Evolutionary conservation across 2,888 invertebrate genomes (phyloP), one percentile per base, ranked within the genome.

Genomic region (Stenotaenia linearis): DNA sequence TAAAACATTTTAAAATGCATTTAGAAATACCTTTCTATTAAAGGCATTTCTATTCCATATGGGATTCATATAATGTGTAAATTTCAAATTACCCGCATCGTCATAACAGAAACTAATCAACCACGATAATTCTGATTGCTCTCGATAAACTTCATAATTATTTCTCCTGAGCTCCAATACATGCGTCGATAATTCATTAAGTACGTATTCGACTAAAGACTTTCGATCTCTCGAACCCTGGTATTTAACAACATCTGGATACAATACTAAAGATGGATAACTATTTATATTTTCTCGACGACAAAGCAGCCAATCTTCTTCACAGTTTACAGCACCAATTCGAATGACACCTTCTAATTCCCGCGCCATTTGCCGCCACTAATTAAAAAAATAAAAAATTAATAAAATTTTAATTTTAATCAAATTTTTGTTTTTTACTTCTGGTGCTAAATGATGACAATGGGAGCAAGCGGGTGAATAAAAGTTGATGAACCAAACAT

Each of bases 401-500:
- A 75, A 32, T 23, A 10, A 78, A 32, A 69, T 40, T 25, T 25
- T 21, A 21, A 3, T 77, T 35, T 30, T 37, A n/a, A n/a, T n/a
- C n/a, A n/a, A n/a, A n/a, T n/a, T n/a, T 74, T 40, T 6, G 15
- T 28, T 18, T 84, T 86, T 84, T 83, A 88, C 88, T 75, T 90
- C 89, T 9, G 94, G 93, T 1, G 93, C 94, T 82, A 95, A 87
- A 81, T 90, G 90, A 85, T 95, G 94, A 84, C 95, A 96, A 82
- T 95, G 95, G 23, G 92, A 91, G 84, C 95, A 95, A 85, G 91
- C 91, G 1, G 95, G 92, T 0, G 94, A 94, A 86, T 95, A 96
- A 85, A 93, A 95, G 86, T 95, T 95, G 80, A 96, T 89, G 85
- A 95, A 94, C 92, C 95, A 92, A 35, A 91, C 89, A 81, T 92